Evolutionary conservation across 2,113 vertebrate species (phyloP), one percentile per base, ranked within the genome.

Genomic region (Rhea americana): DNA sequence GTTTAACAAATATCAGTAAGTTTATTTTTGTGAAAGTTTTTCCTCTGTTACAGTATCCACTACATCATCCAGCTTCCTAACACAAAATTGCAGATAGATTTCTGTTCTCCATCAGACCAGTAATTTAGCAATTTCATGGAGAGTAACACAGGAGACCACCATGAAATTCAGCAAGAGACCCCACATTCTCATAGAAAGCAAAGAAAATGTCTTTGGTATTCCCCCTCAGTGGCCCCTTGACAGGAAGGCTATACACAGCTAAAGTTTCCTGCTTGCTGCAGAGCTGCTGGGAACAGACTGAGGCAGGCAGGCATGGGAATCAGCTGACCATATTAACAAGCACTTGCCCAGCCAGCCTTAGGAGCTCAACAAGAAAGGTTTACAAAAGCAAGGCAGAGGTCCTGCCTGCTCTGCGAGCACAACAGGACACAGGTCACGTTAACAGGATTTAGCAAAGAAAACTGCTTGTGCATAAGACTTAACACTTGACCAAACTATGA

Each of bases 41-140:
- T 82, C 30, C 32, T 78, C 2, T 26, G 66, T 53, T 32, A 90
- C 68, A 68, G 68, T 51, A 92, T 13, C 51, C 80, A 62, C 30
- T 47, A 75, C 5, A 8, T 62, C 73, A 91, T 30, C 53, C 56
- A 16, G 15, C 43, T 91, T 92, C 94, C 91, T 66, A 43, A 37
- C 16, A 39, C 63, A 93, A 35, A 92, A 20, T 28, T 48, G 65
- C 91, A 96, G 95, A 93, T 82, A 78, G 75, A 91, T 85, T 77
- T 37, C 71, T 81, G 88, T 79, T 89, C 20, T 37, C 48, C n/a
- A 55, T 81, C 77, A 75, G 81, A 74, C 65, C 74, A 81, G 59
- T 62, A 94, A 93, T 85, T 78, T 70, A 63, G 73, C 5, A 0
- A 87, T 95, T 97, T 91, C 41, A 93, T 30, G 51, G 66, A 80